Conservation (phyloP, 2,113 vertebrate genomes). For the Copsychus sechellarum region DNA sequence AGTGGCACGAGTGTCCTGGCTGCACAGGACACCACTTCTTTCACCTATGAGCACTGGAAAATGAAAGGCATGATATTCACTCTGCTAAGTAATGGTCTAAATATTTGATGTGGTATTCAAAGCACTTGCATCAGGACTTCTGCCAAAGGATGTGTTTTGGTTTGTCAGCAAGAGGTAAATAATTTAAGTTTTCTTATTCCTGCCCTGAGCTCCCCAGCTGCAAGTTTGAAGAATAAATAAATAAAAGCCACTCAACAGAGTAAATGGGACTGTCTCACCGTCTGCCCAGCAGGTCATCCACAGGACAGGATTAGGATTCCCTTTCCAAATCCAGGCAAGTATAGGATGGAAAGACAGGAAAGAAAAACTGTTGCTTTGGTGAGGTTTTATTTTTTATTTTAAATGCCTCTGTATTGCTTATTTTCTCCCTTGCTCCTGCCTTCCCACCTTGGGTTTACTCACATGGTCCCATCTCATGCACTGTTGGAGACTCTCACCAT, state of each 20-base stretch:
- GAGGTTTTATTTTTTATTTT: neutral
- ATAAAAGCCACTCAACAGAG: neutral
- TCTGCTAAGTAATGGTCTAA: conserved; percentile 18
- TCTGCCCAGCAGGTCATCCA: neutral
- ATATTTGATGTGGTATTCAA: conserved; percentile 25
- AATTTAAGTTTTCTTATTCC: conserved; percentile 13
- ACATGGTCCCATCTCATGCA: rapidly evolving
- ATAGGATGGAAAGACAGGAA: neutral
- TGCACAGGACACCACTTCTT: neutral
- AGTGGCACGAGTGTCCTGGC: neutral
- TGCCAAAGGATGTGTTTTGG: neutral
- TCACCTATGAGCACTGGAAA: neutral
- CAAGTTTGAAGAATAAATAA: conserved; percentile 41
- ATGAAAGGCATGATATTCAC: neutral
- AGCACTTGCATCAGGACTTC: neutral
- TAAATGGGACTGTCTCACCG: neutral
- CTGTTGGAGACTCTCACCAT: neutral
- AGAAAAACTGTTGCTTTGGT: neutral
- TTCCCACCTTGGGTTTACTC: neutral
- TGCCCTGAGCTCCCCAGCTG: neutral
- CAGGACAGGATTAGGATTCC: neutral
- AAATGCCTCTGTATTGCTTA: neutral
- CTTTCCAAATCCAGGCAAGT: neutral
- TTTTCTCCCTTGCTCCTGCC: neutral
- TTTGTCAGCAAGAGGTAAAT: conserved; percentile 34